Base-by-base conservation (phyloP, 2,113 vertebrate species). In the Lepus europaeus region DNA sequence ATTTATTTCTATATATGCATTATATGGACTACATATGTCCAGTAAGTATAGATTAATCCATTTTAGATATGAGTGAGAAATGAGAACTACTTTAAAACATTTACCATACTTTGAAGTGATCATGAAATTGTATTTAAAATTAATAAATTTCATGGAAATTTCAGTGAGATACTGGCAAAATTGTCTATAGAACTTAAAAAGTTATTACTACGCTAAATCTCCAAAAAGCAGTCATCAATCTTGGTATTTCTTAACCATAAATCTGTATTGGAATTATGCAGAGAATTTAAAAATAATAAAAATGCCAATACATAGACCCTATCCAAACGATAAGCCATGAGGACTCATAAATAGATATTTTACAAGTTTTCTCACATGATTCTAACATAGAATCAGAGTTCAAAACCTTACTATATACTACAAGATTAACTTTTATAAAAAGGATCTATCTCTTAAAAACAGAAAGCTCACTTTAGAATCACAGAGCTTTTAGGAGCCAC, bases 21-120 rank as follows among this genome's bases (percentile, higher is more conserved):
- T 45, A 45, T 45, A 45, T 45, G 45, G 45, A 45, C 45, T 45
- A 45, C 6, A 45, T 45, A 45, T 45, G 6, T 45, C 45, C 45
- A 45, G 6, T 45, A 45, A 6, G 80, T 77, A 20, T 2, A 87
- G 27, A 69, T 90, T 73, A 92, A 66, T 94, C 11, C 49, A 86
- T 78, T 83, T 64, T 83, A 83, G 9, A 29, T 86, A 59, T 29
- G 9, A 89, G 3, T 96, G n/a, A 92, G 25, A 82, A 92, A 92
- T 64, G 31, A 87, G 45, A 92, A 89, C 86, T 86, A 66, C 19
- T 77, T 93, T 88, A 4, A 93, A 88, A 79, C 22, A 73, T 27
- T 93, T 89, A 66, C 7, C 27, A 69, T 66, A 68, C 17, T 69
- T 59, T 72, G 56, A 72, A 85, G 36, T 89, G 7, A 86, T 85